Evolutionary conservation across 2,888 invertebrate species (phyloP), one percentile per base, ranked within the genome.

Genomic region (Leucania comma): DNA sequence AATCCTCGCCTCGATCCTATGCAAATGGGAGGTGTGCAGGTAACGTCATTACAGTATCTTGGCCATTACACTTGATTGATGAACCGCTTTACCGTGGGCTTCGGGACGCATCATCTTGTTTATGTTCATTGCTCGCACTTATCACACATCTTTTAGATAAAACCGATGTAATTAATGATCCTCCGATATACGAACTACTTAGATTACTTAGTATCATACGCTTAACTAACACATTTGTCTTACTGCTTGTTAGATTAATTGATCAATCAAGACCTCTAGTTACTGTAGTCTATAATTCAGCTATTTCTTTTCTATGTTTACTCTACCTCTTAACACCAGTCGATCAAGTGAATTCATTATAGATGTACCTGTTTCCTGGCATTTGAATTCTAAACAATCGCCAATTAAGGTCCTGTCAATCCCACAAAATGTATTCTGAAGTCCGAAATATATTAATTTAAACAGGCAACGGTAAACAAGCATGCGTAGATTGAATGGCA

Each of bases 21-120:
- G 80, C 78, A 82, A 82, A 78, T 72, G 60, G 70, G 57, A 75
- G 69, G 74, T 72, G 70, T 60, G 61, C 74, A 75, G 60, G 63
- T 77, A 81, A 76, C 78, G 70, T 84, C 81, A 84, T 86, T 87
- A 86, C 72, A 73, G 81, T 83, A 84, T 84, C 75, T 54, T 61
- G 66, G 50, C 86, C 82, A 88, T 91, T 89, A 90, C 78, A 64
- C 59, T 78, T 88, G 89, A 90, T 90, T 87, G 89, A 90, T 90
- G 89, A 81, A 79, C 76, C 53, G 63, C 60, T 67, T 53, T 61
- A 54, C 59, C 63, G 80, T 58, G 53, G 83, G 75, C 70, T 80
- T 82, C 68, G 62, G 80, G 73, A 81, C 80, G 74, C 80, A 83
- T 86, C 85, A 82, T 81, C 85, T 85, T 86, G 83, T 84, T 83